phyloP scores from a whole-genome alignment of 1,140 invertebrate genomes.

The Bombyx mori region DNA sequence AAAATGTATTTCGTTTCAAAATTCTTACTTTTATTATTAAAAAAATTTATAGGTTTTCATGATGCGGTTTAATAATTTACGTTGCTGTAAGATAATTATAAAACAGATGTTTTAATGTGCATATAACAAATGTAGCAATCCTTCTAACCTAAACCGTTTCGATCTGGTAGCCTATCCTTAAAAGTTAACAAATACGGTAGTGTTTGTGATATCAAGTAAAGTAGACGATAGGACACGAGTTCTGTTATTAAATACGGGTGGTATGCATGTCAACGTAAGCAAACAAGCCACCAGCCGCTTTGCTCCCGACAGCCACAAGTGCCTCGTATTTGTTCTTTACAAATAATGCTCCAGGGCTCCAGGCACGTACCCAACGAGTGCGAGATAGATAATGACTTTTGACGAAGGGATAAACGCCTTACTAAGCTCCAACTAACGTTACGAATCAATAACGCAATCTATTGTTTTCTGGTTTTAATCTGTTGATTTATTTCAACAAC shows the following conservation, averaged over 20 bases:
- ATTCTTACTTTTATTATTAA: neutral
- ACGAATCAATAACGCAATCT: too few relatives aligned
- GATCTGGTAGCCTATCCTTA: too few relatives aligned
- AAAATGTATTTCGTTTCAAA: neutral
- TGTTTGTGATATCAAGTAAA: neutral
- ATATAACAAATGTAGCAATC: neutral
- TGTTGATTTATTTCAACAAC: too few relatives aligned
- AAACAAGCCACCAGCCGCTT: slow-evolving; percentile 39
- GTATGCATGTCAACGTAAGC: slow-evolving; percentile 54
- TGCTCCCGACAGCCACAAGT: slow-evolving; percentile 44
- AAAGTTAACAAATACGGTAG: too few relatives aligned
- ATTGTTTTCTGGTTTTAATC: too few relatives aligned
- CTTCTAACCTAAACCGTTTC: too few relatives aligned
- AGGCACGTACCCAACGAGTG: slow-evolving; percentile 31
- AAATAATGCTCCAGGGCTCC: slow-evolving; percentile 52
- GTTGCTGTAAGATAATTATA: slow-evolving; percentile 3
- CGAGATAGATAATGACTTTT: slow-evolving; percentile 42
- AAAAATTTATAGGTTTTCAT: slow-evolving; percentile 1
- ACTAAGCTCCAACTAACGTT: neutral
- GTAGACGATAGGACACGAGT: slow-evolving; percentile 9
- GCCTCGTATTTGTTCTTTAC: slow-evolving; percentile 48
- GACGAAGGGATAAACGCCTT: slow-evolving; percentile 25
- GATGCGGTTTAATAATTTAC: slow-evolving; percentile 1
- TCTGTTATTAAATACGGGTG: slow-evolving; percentile 32
- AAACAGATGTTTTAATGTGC: neutral